Evolutionary conservation across 2,797 vertebrate species (phyloP).

Genomic region (Malacoctenus gilli): DNA sequence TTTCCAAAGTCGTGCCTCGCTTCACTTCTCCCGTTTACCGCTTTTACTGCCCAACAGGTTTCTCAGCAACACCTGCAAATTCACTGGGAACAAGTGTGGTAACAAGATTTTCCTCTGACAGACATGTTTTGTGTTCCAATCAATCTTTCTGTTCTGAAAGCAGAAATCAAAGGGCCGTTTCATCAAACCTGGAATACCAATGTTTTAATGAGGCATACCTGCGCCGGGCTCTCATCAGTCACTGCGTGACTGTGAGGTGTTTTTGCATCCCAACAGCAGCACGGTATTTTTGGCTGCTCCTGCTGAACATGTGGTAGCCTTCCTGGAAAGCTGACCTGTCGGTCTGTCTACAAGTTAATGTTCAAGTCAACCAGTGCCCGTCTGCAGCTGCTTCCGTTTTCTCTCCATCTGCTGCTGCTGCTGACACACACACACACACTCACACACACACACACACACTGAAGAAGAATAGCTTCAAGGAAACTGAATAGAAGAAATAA

Average conservation of each 20-base stretch:
- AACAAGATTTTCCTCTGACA: background rate
- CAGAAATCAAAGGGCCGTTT: background rate
- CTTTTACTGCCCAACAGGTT: conserved; percentile 1
- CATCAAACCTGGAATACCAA: background rate
- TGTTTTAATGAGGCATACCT: conserved; percentile 6
- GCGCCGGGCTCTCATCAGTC: conserved; percentile 8
- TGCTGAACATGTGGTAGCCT: conserved; percentile 64
- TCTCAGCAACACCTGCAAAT: background rate
- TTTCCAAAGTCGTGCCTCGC: conserved; percentile 2
- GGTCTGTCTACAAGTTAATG: conserved; percentile 55
- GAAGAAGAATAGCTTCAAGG: too few species aligned
- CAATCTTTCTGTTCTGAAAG: conserved; percentile 2
- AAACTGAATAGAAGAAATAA: too few species aligned
- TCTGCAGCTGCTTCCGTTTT: conserved; percentile 62
- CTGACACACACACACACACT: conserved; percentile 13
- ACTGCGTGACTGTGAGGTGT: background rate
- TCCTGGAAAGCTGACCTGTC: conserved; percentile 59
- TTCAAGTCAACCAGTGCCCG: conserved; percentile 49
- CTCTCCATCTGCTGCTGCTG: conserved; percentile 65
- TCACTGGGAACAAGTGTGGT: background rate
- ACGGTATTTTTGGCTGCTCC: conserved; percentile 54
- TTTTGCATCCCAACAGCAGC: conserved; percentile 35
- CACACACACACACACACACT: conserved; percentile 6
- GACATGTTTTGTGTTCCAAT: background rate
- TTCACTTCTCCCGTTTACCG: conserved; percentile 2